Evolutionary conservation across 37 sponge, comb jelly and placozoan species (phyloP), one percentile per base, ranked within the genome.

Genomic region (Hexactinellida sp.): DNA sequence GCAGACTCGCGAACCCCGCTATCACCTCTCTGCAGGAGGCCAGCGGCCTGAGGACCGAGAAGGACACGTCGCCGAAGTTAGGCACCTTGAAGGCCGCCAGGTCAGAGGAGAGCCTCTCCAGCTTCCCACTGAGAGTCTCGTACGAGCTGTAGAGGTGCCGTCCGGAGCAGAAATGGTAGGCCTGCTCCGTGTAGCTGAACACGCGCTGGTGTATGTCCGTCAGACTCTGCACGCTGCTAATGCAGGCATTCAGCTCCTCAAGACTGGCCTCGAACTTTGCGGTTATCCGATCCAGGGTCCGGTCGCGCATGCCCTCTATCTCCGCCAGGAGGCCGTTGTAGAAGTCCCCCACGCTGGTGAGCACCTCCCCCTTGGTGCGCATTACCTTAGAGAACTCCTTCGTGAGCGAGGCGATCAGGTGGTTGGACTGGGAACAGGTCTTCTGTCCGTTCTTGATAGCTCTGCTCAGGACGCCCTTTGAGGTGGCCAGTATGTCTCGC

Each of bases 141-240:
- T 63, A 63, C 5, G 28, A 25, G 76, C 28, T 25, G 76, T 63
- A 63, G 76, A 63, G 76, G 13, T 63, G 76, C 34, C 34, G 3
- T 1, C 76, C 76, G 5, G 76, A 63, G 34, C 76, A 25, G 76
- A 63, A 63, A n/a, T 63, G 76, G 34, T 63, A 63, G 34, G 76
- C 21, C 5, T 21, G 76, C 76, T 63, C 76, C 34, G 76, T 63
- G 76, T 63, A 63, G 30, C 13, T 63, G 34, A 32, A 63, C 34
- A 63, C 76, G 3, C 76, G 76, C 34, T 63, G 76, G 34, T 63
- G 76, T 10, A 63, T 63, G 76, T 63, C 76, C 34, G 76, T n/a
- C 25, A 63, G 76, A n/a, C 34, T n/a, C 76, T 63, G 76, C 5
- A 63, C 76, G 34, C 76, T 63, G 5, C 76, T n/a, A 23, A 63